Conservation (phyloP, 2,888 invertebrate genomes). For the Drosophila mulleri region DNA sequence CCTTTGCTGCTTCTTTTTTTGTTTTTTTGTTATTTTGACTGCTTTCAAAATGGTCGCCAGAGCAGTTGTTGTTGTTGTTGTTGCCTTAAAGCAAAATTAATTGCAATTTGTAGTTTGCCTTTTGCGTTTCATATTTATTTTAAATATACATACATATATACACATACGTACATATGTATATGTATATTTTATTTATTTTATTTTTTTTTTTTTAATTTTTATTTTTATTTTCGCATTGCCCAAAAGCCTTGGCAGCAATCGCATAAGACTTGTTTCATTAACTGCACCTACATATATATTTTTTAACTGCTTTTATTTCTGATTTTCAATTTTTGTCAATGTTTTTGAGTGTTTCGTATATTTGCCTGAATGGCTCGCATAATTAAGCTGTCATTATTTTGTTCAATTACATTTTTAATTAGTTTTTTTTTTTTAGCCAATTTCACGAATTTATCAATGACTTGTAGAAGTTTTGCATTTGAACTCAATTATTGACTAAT, state of each 20-base stretch:
- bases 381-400: conserved; percentile 2
- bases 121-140: conserved; percentile 26
- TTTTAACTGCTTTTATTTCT: conserved; percentile 9
- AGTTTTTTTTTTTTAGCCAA: not conserved
- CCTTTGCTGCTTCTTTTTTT: conserved; percentile 10
- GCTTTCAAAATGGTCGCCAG: conserved; percentile 74
- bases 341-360: conserved; percentile 20
- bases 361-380: not conserved
- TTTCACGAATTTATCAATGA: not conserved
- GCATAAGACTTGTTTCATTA: conserved; percentile 50
- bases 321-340: conserved; percentile 8
- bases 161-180: too few relatives aligned
- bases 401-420: not conserved
- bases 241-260: conserved; percentile 51
- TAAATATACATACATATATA: too few relatives aligned
- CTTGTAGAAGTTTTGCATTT: not conserved
- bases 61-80: conserved; percentile 18
- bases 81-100: conserved; percentile 65
- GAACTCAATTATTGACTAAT: not conserved
- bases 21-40: conserved; percentile 18
- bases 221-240: conserved; percentile 19
- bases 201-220: conserved; percentile 14
- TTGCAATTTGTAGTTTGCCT: conserved; percentile 66
- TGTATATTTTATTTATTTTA: conserved; percentile 25
- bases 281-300: conserved; percentile 50